These are phyloP conservation scores for Jacana jacana DNA, from an alignment of 2,113 vertebrate species.

Conservation along the genomic window DNA sequence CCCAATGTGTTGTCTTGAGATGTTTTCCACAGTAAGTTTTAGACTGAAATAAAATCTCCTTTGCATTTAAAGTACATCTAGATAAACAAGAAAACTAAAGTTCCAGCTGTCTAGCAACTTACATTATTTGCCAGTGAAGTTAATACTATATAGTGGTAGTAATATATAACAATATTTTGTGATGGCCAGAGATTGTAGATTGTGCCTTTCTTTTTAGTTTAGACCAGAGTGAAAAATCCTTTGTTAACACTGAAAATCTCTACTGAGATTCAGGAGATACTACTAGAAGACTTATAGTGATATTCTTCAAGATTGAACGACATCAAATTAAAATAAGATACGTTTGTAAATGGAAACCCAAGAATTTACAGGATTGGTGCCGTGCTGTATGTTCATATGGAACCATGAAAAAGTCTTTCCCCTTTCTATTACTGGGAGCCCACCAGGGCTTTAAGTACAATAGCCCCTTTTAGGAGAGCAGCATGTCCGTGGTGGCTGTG, in stretches of 20 bases:
- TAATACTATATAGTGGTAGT: neutral
- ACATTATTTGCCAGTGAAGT: neutral
- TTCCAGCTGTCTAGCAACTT: neutral
- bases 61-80: neutral
- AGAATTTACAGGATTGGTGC: neutral
- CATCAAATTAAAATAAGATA: neutral
- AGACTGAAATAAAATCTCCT: neutral
- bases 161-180: neutral
- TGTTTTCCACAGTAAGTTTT: neutral
- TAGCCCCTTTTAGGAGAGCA: neutral
- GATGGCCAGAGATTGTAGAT: neutral
- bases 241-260: neutral
- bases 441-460: neutral
- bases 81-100: neutral
- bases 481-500: neutral
- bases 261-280: neutral
- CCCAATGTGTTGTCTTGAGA: neutral
- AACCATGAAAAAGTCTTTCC: neutral
- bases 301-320: neutral
- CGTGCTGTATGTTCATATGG: neutral
- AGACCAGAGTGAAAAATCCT: neutral
- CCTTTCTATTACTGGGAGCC: neutral
- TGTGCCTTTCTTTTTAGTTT: neutral
- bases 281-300: neutral
- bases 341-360: neutral